Base-by-base conservation (phyloP, 2,888 invertebrate genomes). In the Tetragnatha montana region DNA sequence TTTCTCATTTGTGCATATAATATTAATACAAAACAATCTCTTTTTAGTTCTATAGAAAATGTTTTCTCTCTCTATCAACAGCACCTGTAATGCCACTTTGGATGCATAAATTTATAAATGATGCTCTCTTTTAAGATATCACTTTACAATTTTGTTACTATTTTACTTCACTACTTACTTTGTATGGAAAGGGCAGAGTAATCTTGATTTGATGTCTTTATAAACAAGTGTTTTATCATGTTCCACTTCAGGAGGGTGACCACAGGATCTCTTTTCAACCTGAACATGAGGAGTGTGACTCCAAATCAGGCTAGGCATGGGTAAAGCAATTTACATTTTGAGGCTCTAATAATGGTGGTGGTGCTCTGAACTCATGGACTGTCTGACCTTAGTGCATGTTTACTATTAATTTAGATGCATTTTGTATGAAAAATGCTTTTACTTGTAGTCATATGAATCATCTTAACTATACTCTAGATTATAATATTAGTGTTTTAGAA, bases 201-300 rank as follows among this genome's bases (percentile, higher is more conserved):
- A 12, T 10, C 4, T 17, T 17, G 17, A 60, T 60, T 6, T 60
- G 4, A 3, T 10, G 7, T 17, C 60, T 8, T 60, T 60, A 17
- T 60, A 60, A 60, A 60, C 60, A 60, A 60, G 60, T 60, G 17
- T 60, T 50, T 70, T 81, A 50, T 70, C 85, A 80, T 91, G 47
- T 87, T 76, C 83, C 82, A 88, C 90, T 90, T 82, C 91, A 91
- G 91, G 91, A 81, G 91, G 88, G 88, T 92, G 81, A 92, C 92
- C 87, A 92, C 92, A 92, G 93, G 93, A 81, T 93, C 93, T 87
- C 92, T 93, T 91, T 92, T 93, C 91, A 93, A 93, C 92, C 92
- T 93, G 92, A 93, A 93, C 92, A 92, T 92, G 91, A 92, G 92
- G 92, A 92, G 92, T 74, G 92, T 92, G 70, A 92, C 92, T 91